Conservation (phyloP, 2,888 invertebrate genomes). For the Sicus ferrugineus region DNA sequence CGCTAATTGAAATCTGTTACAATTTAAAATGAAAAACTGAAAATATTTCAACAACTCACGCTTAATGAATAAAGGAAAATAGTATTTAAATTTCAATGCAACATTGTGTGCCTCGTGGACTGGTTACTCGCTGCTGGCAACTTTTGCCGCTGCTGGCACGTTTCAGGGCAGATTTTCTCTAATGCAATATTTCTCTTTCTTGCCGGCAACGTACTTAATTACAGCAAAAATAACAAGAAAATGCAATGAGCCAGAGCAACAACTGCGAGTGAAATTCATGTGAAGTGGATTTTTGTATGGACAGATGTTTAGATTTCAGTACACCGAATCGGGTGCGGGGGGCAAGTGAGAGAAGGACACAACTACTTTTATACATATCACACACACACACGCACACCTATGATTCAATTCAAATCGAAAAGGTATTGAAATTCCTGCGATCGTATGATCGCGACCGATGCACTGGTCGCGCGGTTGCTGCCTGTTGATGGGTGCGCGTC, state of each 20-base stretch:
- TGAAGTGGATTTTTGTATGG: constrained; percentile 29
- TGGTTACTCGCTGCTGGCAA: no score
- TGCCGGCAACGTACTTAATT: constrained; percentile 3
- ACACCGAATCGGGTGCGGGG: not conserved
- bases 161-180: no score
- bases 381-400: not conserved
- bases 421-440: constrained; percentile 19
- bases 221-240: not conserved
- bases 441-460: not conserved
- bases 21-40: no score
- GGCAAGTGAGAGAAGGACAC: not conserved
- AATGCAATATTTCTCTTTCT: no score
- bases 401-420: not conserved
- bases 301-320: constrained; percentile 24
- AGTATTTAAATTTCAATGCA: no score
- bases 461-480: not conserved
- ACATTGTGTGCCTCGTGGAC: no score
- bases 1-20: no score
- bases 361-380: constrained; percentile 22
- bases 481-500: not conserved
- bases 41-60: no score
- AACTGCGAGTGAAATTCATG: not conserved
- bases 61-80: no score
- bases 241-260: not conserved
- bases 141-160: no score